These are phyloP conservation scores for Merluccius polli DNA, from an alignment of 2,797 vertebrate genomes.

Conservation along the genomic window DNA sequence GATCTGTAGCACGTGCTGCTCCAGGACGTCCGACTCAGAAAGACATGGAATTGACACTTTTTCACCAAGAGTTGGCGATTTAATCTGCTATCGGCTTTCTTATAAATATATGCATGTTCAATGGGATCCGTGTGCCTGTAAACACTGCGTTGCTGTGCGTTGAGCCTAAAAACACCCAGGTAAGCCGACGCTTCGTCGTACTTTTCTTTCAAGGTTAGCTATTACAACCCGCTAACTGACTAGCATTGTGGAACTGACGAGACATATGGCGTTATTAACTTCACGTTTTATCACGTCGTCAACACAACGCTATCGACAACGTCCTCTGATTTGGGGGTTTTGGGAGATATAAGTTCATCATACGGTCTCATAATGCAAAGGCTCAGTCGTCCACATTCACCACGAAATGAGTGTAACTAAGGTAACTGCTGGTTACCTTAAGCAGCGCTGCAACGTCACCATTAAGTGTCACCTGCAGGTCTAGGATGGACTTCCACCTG, in stretches of 20 bases:
- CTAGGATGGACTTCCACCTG: not conserved
- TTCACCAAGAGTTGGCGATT: conserved; percentile 7
- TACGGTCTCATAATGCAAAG: not conserved
- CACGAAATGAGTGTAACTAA: not conserved
- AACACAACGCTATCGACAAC: not conserved
- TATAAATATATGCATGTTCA: conserved; percentile 12
- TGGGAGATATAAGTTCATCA: not conserved
- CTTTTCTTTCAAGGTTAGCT: conserved; percentile 7
- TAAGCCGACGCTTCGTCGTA: conserved; percentile 36
- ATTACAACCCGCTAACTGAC: not conserved
- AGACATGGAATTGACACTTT: conserved; percentile 29
- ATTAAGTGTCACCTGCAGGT: not conserved
- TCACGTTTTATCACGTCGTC: not conserved
- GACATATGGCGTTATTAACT: not conserved
- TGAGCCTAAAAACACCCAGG: conserved; percentile 30
- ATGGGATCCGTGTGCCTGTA: conserved; percentile 1
- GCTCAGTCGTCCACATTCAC: not conserved
- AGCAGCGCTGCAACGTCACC: not conserved
- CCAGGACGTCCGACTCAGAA: not conserved
- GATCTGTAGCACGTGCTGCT: conserved; percentile 36
- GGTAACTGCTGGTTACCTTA: not conserved
- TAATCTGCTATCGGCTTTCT: conserved; percentile 5
- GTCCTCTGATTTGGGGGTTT: not conserved
- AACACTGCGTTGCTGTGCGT: not conserved
- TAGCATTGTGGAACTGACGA: conserved; percentile 10